Evolutionary conservation across 2,888 invertebrate species (phyloP), one percentile per base, ranked within the genome.

Genomic region (Perizoma affinitatum): DNA sequence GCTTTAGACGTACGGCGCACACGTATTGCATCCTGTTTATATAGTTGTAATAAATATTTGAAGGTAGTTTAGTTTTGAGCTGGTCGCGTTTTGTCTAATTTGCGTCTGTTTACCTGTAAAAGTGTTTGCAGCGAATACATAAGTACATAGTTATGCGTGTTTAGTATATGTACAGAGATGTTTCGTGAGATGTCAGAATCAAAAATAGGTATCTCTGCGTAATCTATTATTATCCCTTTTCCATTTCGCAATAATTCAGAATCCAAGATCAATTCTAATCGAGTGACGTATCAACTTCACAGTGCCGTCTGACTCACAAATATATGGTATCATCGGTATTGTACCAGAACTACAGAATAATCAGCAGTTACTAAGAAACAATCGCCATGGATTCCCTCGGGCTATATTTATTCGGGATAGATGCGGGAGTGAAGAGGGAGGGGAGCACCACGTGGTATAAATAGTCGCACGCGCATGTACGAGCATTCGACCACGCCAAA

Each of bases 381-480:
- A 58, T 84, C 78, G 84, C 84, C 80, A 85, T 86, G 87, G 84
- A 84, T 87, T 87, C 83, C 83, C 87, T 84, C 78, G 73, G 76
- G 79, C 82, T 88, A 85, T 88, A 88, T 89, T 85, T 88, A 85
- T 74, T 74, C 76, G 78, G 80, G 79, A 83, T 82, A 79, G 79
- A 74, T 71, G 73, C 57, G 65, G 58, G 65, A 54, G 61, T 61
- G 61, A 58, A 54, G 72, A 66, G 63, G 71, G 62, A 67, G 72
- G 72, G 70, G 71, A 68, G 73, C 68, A 83, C 84, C 86, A 86
- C 86, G 84, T 86, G 84, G 82, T 90, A 90, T 88, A 83, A 89
- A 90, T 90, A 90, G 89, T 78, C 80, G 83, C 84, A 74, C 69
- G 83, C 87, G 87, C 86, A 83, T 82, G 85, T 82, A 80, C 76